Conservation (phyloP, 2,888 invertebrate genomes). For the Tenodera sinensis region DNA sequence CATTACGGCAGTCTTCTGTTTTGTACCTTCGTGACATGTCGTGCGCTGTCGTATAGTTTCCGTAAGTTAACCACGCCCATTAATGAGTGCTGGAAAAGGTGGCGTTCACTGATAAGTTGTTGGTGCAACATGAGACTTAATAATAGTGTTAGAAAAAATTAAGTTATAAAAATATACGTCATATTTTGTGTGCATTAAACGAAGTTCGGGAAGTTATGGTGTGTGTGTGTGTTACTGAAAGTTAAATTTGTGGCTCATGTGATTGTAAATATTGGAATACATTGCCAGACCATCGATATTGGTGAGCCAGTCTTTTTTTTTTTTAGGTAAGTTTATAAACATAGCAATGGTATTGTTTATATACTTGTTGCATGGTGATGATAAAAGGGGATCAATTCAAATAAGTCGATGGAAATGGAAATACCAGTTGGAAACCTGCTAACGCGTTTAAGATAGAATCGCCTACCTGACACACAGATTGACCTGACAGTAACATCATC, state of each 20-base stretch:
- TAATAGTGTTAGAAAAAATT: not conserved
- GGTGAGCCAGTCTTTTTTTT: not conserved
- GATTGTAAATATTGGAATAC: not conserved
- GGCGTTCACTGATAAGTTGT: not conserved
- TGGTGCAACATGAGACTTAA: not conserved
- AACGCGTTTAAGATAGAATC: not conserved
- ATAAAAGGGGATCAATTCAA: not conserved
- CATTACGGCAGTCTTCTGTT: not conserved
- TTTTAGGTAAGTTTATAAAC: not conserved
- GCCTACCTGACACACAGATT: not conserved
- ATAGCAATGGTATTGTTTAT: not conserved
- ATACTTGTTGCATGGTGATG: not conserved
- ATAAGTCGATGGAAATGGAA: not conserved
- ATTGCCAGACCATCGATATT: not conserved
- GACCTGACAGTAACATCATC: not conserved
- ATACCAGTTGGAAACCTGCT: not conserved
- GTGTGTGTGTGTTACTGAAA: not conserved
- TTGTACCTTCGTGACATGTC: not conserved
- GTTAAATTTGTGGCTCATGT: not conserved
- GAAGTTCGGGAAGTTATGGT: not conserved
- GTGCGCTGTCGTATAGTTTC: not conserved
- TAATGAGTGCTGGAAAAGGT: slow-evolving; percentile 17
- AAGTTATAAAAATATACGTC: not conserved
- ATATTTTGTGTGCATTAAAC: not conserved
- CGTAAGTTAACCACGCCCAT: slow-evolving; percentile 26